These are phyloP conservation scores for Puma concolor DNA, from an alignment of 2,113 vertebrate species.

Conservation along the genomic window DNA sequence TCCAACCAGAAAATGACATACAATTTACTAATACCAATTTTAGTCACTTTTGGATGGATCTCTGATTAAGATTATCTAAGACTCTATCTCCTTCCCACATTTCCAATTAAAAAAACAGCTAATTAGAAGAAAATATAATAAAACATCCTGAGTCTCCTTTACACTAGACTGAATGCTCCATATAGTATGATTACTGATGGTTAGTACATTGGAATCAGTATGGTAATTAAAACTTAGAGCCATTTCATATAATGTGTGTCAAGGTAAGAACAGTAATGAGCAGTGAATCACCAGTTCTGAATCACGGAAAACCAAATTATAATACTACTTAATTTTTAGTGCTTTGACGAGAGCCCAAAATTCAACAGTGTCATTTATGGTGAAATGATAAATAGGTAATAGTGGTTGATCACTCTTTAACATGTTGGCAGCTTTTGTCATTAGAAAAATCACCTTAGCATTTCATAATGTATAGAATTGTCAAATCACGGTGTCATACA, in stretches of 20 bases:
- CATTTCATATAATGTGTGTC: not conserved
- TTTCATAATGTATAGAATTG: not conserved
- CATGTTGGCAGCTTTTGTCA: not conserved
- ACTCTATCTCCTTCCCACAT: not conserved
- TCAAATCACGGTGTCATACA: not conserved
- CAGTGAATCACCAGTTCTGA: not conserved
- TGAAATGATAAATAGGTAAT: not conserved
- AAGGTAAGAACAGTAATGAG: not conserved
- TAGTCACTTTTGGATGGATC: not conserved
- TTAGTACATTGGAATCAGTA: not conserved
- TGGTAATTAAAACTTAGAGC: not conserved
- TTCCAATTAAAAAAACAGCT: conserved; percentile 25
- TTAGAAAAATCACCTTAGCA: not conserved
- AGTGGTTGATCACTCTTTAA: not conserved
- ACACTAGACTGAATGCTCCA: not conserved
- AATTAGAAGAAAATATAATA: conserved; percentile 14
- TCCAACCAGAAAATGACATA: not conserved
- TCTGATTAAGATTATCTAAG: not conserved
- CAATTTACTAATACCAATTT: not conserved
- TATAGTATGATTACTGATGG: not conserved
- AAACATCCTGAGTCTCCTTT: not conserved
- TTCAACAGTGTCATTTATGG: conserved; percentile 19
- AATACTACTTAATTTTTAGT: not conserved
- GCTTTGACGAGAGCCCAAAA: not conserved
- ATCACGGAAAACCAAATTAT: conserved; percentile 31